Evolutionary conservation across 2,888 invertebrate genomes (phyloP), one percentile per base, ranked within the genome.

Genomic region (Drosophila macrospina): DNA sequence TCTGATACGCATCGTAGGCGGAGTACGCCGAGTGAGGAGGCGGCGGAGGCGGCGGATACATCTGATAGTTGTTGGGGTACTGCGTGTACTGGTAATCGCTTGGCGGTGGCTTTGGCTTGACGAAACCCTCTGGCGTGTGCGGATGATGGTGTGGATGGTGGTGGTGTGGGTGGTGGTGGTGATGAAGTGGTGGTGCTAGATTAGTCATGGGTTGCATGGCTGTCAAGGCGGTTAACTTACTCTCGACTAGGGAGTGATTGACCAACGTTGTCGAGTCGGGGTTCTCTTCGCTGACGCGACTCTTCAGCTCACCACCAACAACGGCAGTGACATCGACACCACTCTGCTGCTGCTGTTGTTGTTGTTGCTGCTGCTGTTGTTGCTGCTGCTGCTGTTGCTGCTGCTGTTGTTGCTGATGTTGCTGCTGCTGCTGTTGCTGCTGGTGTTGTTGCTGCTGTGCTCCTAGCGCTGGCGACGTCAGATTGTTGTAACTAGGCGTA

Each of bases 201-300:
- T 91, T 91, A 70, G 90, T 90, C 84, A 94, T 94, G 70, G 91
- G 90, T 72, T 91, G 90, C 84, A 91, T 90, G 78, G 92, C 91
- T 76, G 93, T 94, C 84, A 91, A 84, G 54, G 91, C 89, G 70
- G 91, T 90, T 78, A 91, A 86, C 79, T 91, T 91, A 85, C 91
- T 90, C 80, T 91, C 91, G 73, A 94, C 93, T 78, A 93, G 93
- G 63, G 87, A 88, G 36, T 91, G 91, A 66, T 94, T 92, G 48
- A 92, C 91, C 52, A 94, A 93, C 11, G 95, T 96, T 0, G 96
- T 96, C 11, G 96, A 96, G 85, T 96, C 96, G 0, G 96, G 96
- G 84, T 95, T 96, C 76, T 95, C 95, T 89, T 95, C 95, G 69
- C 90, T 91, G 0, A 91, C 89, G 20, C 92, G 91, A 71, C 91